Conservation (phyloP, 2,888 invertebrate species). For the Parthenolecanium corni region DNA sequence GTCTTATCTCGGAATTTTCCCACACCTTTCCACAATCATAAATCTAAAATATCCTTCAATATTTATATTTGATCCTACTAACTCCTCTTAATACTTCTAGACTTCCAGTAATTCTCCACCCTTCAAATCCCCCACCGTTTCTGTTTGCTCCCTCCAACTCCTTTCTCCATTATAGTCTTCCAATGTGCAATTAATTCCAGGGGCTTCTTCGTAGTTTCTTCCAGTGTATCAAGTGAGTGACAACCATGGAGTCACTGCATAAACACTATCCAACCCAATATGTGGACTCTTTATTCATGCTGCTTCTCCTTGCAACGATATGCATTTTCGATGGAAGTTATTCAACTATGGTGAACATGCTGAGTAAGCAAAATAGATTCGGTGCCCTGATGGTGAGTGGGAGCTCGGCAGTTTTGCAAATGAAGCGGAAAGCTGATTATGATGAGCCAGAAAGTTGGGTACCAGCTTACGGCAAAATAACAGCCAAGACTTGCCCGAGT, state of each 20-base stretch:
- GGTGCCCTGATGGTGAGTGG: neutral
- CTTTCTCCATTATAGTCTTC: too few relatives aligned
- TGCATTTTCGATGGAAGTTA: constrained; percentile 23
- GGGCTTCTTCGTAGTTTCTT: too few relatives aligned
- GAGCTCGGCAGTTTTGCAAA: neutral
- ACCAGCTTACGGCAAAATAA: neutral
- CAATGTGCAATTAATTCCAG: too few relatives aligned
- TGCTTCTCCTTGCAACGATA: constrained; percentile 14
- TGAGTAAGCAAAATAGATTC: neutral
- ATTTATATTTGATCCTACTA: too few relatives aligned
- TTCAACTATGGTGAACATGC: constrained; percentile 1
- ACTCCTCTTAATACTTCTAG: too few relatives aligned
- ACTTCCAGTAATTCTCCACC: too few relatives aligned
- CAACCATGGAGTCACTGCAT: constrained; percentile 1
- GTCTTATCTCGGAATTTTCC: too few relatives aligned
- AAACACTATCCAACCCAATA: constrained; percentile 19
- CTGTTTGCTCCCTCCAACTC: too few relatives aligned
- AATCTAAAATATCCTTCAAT: too few relatives aligned
- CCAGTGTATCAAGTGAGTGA: neutral
- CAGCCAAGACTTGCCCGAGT: constrained; percentile 40
- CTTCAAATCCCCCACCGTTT: too few relatives aligned
- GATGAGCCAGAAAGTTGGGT: neutral
- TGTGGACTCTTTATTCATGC: constrained; percentile 2
- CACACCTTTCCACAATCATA: too few relatives aligned
- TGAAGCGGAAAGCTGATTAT: neutral